phyloP scores from a whole-genome alignment of 2,797 vertebrate species.

The Galagoides demidoff region DNA sequence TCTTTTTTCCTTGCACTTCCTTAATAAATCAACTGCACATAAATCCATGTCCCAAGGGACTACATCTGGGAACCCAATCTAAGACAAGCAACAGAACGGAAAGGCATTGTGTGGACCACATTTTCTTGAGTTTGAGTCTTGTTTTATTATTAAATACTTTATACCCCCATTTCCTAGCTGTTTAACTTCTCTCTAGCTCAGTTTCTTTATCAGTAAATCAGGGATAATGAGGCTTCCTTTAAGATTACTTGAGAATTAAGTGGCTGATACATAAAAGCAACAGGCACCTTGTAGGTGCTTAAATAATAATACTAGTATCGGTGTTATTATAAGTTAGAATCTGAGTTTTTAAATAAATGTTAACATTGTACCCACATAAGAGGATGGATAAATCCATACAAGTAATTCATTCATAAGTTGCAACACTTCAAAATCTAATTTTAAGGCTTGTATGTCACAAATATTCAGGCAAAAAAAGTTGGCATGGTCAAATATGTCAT shows the following conservation, averaged over 20 bases:
- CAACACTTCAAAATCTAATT: constrained; percentile 3
- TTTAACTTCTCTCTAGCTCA: neutral
- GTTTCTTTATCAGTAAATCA: neutral
- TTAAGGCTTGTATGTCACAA: neutral
- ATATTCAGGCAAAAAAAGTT: constrained; percentile 18
- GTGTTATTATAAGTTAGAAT: neutral
- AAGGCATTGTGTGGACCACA: neutral
- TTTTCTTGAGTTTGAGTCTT: neutral
- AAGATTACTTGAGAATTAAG: neutral
- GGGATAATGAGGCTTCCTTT: neutral
- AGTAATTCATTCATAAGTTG: neutral
- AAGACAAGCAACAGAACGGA: neutral
- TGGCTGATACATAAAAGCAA: neutral
- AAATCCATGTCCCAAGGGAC: neutral
- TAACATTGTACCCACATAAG: neutral
- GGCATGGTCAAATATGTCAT: neutral
- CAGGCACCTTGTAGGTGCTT: neutral
- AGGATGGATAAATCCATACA: neutral
- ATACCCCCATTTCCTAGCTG: neutral
- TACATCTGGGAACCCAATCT: neutral
- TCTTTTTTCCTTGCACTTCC: neutral
- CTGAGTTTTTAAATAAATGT: neutral
- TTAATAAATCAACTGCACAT: neutral
- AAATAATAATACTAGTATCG: neutral
- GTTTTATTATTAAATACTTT: neutral